These are phyloP conservation scores for Megaustenia siamemsis DNA, from an alignment of 2,888 invertebrate genomes.

Conservation along the genomic window DNA sequence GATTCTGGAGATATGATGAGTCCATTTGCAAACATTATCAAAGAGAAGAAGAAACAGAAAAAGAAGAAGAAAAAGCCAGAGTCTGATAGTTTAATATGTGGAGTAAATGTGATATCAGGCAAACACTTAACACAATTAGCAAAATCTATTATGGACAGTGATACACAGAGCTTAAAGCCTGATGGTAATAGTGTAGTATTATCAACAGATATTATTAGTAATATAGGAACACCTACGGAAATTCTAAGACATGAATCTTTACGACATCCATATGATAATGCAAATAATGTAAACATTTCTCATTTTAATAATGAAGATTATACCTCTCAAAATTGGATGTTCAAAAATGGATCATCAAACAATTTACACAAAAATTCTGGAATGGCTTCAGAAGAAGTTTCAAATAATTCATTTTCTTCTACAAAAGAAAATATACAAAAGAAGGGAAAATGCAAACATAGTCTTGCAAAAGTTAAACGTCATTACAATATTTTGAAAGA, in stretches of 20 bases:
- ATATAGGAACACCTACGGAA: background rate
- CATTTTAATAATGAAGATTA: background rate
- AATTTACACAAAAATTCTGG: background rate
- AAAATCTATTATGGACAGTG: background rate
- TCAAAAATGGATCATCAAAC: conserved; percentile 14
- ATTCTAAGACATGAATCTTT: background rate
- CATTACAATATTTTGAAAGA: conserved; percentile 39
- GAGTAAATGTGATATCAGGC: background rate
- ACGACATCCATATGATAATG: background rate
- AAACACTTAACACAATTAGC: background rate
- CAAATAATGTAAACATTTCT: no score
- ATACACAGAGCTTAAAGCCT: background rate
- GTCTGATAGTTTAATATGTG: background rate
- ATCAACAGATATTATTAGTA: background rate
- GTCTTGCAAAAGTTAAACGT: conserved; percentile 7
- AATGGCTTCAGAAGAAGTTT: conserved; percentile 10
- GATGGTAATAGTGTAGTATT: background rate
- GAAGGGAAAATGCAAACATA: background rate
- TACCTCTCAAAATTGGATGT: background rate
- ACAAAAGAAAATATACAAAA: conserved; percentile 41
- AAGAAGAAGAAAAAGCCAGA: conserved; percentile 6
- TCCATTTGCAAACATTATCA: conserved; percentile 35
- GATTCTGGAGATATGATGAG: conserved; percentile 43
- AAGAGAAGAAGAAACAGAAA: conserved; percentile 47
- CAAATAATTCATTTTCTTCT: conserved; percentile 42